Evolutionary conservation across 2,888 invertebrate species (phyloP).

Genomic region (Cryptocheilus praepositus): DNA sequence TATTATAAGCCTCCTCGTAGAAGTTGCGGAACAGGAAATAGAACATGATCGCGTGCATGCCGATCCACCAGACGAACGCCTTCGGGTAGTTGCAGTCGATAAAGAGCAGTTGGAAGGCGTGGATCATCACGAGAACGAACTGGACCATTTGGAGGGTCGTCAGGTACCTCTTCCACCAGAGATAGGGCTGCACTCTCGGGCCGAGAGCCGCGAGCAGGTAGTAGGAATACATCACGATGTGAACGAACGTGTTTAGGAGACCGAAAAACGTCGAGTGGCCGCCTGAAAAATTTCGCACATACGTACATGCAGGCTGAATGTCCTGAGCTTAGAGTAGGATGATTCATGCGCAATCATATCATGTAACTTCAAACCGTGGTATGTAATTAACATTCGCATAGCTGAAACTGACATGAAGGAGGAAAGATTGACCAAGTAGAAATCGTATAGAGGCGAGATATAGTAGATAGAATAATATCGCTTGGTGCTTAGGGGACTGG

Average conservation of each 20-base stretch:
- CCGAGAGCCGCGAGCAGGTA: slow-evolving; percentile 93
- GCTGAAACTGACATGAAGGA: no score
- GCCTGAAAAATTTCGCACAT: slow-evolving; percentile 74
- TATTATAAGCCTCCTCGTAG: slow-evolving; percentile 87
- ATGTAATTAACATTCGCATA: no score
- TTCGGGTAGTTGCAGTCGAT: slow-evolving; percentile 93
- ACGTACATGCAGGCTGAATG: no score
- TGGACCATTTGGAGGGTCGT: slow-evolving; percentile 95
- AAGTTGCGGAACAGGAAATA: slow-evolving; percentile 94
- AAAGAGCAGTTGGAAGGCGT: slow-evolving; percentile 92
- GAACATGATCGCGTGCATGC: slow-evolving; percentile 93
- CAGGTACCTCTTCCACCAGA: slow-evolving; percentile 98
- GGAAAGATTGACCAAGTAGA: no score
- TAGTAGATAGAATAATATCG: no score
- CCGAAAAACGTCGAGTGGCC: slow-evolving; percentile 97
- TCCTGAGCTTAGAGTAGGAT: no score
- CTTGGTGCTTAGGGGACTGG: no score
- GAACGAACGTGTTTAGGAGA: slow-evolving; percentile 94
- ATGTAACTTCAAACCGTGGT: no score
- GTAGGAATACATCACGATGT: slow-evolving; percentile 96
- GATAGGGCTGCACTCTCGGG: slow-evolving; percentile 88
- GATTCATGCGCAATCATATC: no score
- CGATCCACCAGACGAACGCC: slow-evolving; percentile 93
- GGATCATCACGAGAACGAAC: slow-evolving; percentile 90
- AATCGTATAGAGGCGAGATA: no score